phyloP scores from a whole-genome alignment of 1,140 invertebrate genomes.

The Drosophila sechellia region DNA sequence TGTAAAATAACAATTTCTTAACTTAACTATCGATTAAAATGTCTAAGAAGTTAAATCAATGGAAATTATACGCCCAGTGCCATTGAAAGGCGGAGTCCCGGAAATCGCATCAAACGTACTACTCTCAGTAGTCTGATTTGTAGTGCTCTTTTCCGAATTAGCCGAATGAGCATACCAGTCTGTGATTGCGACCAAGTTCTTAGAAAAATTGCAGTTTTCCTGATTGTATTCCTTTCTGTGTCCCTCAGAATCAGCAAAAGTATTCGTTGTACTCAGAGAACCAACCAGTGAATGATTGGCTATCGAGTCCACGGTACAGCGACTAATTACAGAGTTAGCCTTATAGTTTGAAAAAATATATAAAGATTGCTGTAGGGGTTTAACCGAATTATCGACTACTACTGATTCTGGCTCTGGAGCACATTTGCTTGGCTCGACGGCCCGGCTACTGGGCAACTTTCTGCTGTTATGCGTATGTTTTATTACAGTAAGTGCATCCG shows the following conservation, averaged over 20 bases:
- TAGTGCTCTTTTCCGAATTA: constrained; percentile 47
- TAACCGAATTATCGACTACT: constrained; percentile 52
- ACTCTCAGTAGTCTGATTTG: constrained; percentile 38
- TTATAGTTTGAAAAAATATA: constrained; percentile 83
- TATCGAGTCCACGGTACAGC: constrained; percentile 50
- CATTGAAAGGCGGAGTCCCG: constrained; percentile 53
- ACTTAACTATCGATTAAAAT: constrained; percentile 28
- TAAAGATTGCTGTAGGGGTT: constrained; percentile 75
- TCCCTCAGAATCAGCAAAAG: constrained; percentile 45
- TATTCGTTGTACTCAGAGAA: constrained; percentile 44
- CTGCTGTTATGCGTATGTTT: constrained; percentile 42
- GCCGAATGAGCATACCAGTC: constrained; percentile 61
- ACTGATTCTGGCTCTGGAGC: constrained; percentile 24
- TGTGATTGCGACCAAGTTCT: constrained; percentile 55
- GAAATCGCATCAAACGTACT: constrained; percentile 53
- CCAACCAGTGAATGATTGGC: constrained; percentile 47
- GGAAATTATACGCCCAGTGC: constrained; percentile 71
- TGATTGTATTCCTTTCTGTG: constrained; percentile 68
- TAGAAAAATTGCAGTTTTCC: constrained; percentile 71
- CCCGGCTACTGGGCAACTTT: constrained; percentile 14
- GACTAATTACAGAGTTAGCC: constrained; percentile 66
- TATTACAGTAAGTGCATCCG: constrained; percentile 45
- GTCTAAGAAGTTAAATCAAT: constrained; percentile 81
- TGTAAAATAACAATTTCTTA: constrained; percentile 69
- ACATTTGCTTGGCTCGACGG: constrained; percentile 15